Evolutionary conservation across 2,113 vertebrate genomes (phyloP), one percentile per base, ranked within the genome.

Genomic region (Pseudopodoces humilis): DNA sequence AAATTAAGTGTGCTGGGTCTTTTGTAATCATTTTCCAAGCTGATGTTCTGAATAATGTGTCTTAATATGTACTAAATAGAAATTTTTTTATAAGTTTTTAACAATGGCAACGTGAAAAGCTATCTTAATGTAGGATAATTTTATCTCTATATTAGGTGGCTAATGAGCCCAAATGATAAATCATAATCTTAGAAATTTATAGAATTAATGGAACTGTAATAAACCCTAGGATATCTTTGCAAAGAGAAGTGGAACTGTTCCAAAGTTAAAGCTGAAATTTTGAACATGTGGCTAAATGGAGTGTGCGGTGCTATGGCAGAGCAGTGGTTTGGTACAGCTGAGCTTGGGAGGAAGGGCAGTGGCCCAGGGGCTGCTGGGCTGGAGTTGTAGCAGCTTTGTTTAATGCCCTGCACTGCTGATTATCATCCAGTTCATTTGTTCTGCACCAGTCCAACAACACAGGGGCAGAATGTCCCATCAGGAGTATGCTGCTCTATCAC

Each of bases 1-100:
- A 24, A 12, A 25, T 20, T 9, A 53, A 58, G 23, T 33, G 1
- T 35, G 12, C 70, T 70, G 23, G 15, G 11, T 6, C 25, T 78
- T 90, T 71, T 80, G 71, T 67, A 85, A 64, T 25, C 4, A 20
- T 94, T 94, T 94, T 94, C 83, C 74, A 64, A 71, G 64, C 65
- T 94, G 81, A 60, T 97, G 85, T 85, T 87, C 58, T 92, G 86
- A 91, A 91, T 97, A 94, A 95, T 91, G n/a, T 88, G 80, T 90
- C 67, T 93, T 97, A 95, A 93, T 78, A 88, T n/a, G 37, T 59
- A 37, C 33, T 87, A 87, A 94, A 67, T 52, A 77, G 50, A 63
- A 94, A 18, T 55, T 39, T 21, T 43, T 41, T 41, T 7, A 2
- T 30, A 49, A 41, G 53, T 39, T 86, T 31, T 78, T 43, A 91